These are phyloP conservation scores for Daubentonia madagascariensis DNA, from an alignment of 2,113 vertebrate genomes.

Conservation along the genomic window DNA sequence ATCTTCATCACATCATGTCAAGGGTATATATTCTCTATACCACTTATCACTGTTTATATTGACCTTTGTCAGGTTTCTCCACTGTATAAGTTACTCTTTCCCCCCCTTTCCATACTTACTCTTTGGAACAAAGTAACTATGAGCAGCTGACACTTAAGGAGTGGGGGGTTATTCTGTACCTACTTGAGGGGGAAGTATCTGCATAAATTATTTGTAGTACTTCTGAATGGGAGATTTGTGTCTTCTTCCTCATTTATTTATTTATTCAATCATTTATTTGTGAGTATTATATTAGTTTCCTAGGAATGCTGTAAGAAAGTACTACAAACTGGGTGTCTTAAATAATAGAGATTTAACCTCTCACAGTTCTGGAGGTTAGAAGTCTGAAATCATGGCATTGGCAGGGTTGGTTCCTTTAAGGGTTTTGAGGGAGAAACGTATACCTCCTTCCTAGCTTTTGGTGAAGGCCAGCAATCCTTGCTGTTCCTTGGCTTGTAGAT, in stretches of 20 bases:
- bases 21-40: not conserved
- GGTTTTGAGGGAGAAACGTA: not conserved
- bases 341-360: not conserved
- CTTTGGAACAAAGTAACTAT: not conserved
- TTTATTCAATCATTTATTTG: not conserved
- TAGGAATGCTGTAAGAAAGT: not conserved
- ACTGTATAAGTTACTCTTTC: not conserved
- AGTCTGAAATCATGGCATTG: not conserved
- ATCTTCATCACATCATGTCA: not conserved
- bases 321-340: not conserved
- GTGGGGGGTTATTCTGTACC: not conserved
- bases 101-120: not conserved
- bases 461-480: not conserved
- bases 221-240: not conserved
- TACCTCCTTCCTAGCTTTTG: not conserved
- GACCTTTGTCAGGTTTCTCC: not conserved
- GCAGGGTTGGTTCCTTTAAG: not conserved
- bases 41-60: not conserved
- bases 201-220: not conserved
- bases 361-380: not conserved
- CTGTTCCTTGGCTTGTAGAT: not conserved
- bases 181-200: not conserved
- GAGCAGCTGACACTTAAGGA: not conserved
- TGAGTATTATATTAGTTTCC: not conserved
- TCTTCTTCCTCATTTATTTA: not conserved